Evolutionary conservation across 2,888 invertebrate genomes (phyloP), one percentile per base, ranked within the genome.

Genomic region (Tenthredo scrophulariae): DNA sequence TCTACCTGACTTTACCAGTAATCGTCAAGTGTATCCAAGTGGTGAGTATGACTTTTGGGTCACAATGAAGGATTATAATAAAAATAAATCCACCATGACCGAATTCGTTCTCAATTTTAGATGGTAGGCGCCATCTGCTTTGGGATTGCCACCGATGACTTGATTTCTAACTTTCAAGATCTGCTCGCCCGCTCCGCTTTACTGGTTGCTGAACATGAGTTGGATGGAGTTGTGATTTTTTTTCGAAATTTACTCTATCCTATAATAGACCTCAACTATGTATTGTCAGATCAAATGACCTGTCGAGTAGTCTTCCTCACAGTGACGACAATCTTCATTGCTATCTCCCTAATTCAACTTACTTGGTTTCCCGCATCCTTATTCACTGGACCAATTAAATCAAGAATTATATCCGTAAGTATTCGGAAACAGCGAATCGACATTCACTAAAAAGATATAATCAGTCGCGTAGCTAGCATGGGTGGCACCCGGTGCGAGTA

Each of bases 311-410:
- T 46, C 15, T 26, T 50, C 9, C 50, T 75, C 1, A 22, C 75
- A 50, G 75, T 46, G 75, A 26, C 29, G 10, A n/a, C n/a, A 15
- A 75, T 75, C n/a, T 50, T 75, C 4, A 15, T 75, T 3, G 6
- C 46, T 7, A 46, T 75, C 4, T 75, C 75, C 54, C 29, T 75
- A 7, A 29, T 75, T 46, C 75, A 50, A 26, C 26, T 75, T 5
- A 50, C 50, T 75, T 75, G 46, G 75, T 75, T 50, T 50, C 75
- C 50, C 15, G 75, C 50, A 26, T 75, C 75, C 18, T 50, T 75
- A 18, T 50, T 50, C 50, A 75, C 26, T 22, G 50, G 75, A 46
- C 5, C 50, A 26, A 15, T 75, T 1, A 75, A 75, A 18, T 26
- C 50, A 29, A 75, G 75, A 18, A 46, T 50, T 33, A 29, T 75